Evolutionary conservation across 2,888 invertebrate genomes (phyloP), one percentile per base, ranked within the genome.

Genomic region (Gymnoscelis rufifasciata): DNA sequence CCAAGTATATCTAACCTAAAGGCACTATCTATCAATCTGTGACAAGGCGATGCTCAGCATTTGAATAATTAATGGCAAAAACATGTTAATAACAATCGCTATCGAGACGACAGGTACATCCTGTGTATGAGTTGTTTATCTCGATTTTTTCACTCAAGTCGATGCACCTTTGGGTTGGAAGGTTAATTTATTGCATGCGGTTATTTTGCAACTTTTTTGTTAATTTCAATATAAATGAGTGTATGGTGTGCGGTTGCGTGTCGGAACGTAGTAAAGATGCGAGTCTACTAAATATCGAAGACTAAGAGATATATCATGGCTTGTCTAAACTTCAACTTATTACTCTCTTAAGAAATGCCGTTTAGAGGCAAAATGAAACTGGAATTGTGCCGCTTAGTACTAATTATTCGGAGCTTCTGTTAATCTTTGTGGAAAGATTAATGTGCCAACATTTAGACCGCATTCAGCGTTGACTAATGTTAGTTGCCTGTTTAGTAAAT

Each of bases 61-160:
- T 52, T 59, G 57, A 57, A 62, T 64, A 72, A 71, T 68, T 61
- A 67, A 72, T 69, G 60, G 64, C 62, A 54, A 62, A 60, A 68
- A 64, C 66, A 68, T 74, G 68, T 62, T 61, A 68, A 72, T 70
- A 52, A 43, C 52, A 60, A 64, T 66, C 60, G 61, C 64, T 68
- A 70, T 64, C 64, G 60, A 60, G 52, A 54, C 52, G 64, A 68
- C 68, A 53, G 60, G 52, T 41, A 53, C 63, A 64, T 68, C 69
- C 67, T 66, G 70, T 39, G 51, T 46, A 49, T 63, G 60, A 56
- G 45, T 55, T 54, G 53, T 60, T 63, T 62, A 62, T 59, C 54
- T 52, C 40, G 29, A 31, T 52, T 56, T 52, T 54, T 50, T 48
- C 33, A 51, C 55, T 52, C 41, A 43, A 51, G 53, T 43, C 41